A percentile compares a stretch with the other conserved stretches of the same genome.
Evolutionary conservation across 1,140 invertebrate genomes (phyloP).

Genomic region (Anastrepha obliqua): DNA sequence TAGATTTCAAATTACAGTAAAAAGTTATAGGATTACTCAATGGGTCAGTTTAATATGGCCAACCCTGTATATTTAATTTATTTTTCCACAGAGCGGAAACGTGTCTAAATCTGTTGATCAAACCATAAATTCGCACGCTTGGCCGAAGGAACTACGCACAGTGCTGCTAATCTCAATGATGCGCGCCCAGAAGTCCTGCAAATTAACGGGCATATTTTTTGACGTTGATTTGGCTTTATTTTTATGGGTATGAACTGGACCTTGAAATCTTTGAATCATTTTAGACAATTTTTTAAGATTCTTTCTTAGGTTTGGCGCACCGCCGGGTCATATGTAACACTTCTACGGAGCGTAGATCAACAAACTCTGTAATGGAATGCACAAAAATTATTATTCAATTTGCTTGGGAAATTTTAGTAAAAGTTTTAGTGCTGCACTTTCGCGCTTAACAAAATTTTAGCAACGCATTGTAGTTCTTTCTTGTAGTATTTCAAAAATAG

Average conservation of each 20-base stretch:
- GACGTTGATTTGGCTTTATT: constrained; percentile 16
- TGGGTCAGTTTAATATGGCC: too few species aligned
- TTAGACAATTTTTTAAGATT: background rate
- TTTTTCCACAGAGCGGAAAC: background rate
- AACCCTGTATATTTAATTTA: too few species aligned
- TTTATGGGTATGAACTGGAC: background rate
- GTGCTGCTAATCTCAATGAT: constrained; percentile 13
- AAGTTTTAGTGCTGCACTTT: too few species aligned
- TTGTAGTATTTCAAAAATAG: too few species aligned
- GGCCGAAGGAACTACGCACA: background rate
- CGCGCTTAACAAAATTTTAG: too few species aligned
- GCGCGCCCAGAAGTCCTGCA: constrained; percentile 42
- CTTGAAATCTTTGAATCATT: background rate
- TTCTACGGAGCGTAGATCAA: constrained; percentile 4
- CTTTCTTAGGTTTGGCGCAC: constrained; percentile 36
- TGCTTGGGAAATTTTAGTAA: too few species aligned
- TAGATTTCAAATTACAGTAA: too few species aligned
- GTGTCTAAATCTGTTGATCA: background rate
- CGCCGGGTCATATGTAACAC: constrained; percentile 26
- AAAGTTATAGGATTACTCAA: too few species aligned
- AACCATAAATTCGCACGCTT: background rate
- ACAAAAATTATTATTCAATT: too few species aligned
- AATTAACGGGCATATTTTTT: constrained; percentile 42
- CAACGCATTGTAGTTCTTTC: too few species aligned
- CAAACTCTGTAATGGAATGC: background rate